phyloP scores from a whole-genome alignment of 2,888 invertebrate species.

The Eledona agricola region DNA sequence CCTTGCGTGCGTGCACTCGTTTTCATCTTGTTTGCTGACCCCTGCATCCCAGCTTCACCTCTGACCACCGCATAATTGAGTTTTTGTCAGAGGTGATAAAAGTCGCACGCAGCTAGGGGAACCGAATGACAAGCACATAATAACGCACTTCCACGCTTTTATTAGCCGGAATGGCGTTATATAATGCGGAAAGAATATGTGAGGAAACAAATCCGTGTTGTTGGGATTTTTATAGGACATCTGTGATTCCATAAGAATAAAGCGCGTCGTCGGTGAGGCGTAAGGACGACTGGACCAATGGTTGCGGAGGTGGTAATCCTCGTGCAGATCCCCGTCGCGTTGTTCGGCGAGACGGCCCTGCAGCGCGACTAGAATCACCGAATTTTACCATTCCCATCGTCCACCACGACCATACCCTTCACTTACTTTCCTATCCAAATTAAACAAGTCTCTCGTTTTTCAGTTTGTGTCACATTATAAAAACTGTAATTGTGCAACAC shows the following conservation, averaged over 20 bases:
- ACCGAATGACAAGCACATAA: constrained; percentile 39
- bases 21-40: constrained; percentile 35
- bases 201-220: constrained; percentile 58
- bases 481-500: too few species aligned
- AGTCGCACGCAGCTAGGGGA: constrained; percentile 24
- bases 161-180: constrained; percentile 42
- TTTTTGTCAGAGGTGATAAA: constrained; percentile 25
- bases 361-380: constrained; percentile 44
- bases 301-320: constrained; percentile 55
- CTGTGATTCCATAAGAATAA: constrained; percentile 59
- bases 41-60: constrained; percentile 26
- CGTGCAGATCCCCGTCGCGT: constrained; percentile 42
- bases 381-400: too few species aligned
- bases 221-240: constrained; percentile 60
- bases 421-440: too few species aligned
- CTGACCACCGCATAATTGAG: constrained; percentile 27
- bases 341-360: constrained; percentile 43
- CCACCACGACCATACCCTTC: too few species aligned
- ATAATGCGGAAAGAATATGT: constrained; percentile 55
- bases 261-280: constrained; percentile 48
- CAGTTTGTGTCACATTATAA: too few species aligned
- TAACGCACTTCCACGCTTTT: constrained; percentile 43
- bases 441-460: too few species aligned
- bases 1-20: constrained; percentile 29
- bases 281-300: constrained; percentile 59